Evolutionary conservation across 2,888 invertebrate genomes (phyloP), one percentile per base, ranked within the genome.

Genomic region (Campoplex nolae): DNA sequence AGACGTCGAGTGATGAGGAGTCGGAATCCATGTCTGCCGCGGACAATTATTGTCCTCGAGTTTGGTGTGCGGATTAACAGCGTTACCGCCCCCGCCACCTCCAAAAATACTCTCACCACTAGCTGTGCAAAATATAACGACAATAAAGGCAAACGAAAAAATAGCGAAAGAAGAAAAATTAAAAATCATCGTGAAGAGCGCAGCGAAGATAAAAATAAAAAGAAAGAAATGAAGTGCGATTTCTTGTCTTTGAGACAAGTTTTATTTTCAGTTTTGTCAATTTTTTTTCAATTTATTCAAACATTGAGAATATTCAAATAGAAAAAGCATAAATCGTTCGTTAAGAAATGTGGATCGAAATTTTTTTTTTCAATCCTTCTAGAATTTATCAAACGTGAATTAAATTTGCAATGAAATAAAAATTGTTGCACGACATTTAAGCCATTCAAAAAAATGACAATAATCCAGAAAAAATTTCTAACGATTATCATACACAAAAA

Each of bases 101-200:
- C 92, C 92, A 92, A 93, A 94, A 91, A 94, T 92, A 92, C 92
- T 93, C 92, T 94, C 94, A 91, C 92, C 93, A 92, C 92, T 93
- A 89, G 92, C 94, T 94, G 93, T 91, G 92, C 92, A 90, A 91
- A 92, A 93, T 89, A 92, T 89, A 92, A 92, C 88, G 89, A 89
- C 88, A 91, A 85, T 86, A 89, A 90, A 90, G 89, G 91, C 81
- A 83, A 87, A 83, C 81, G 68, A 88, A 82, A 81, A 86, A 84
- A 23, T 58, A 80, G 56, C 56, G n/a, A 51, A 85, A 76, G 80
- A 56, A 82, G n/a, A 81, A 71, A 75, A 74, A 85, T 3, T 13
- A 76, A 58, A 85, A 88, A 87, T 88, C 56, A 88, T 48, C 16
- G 32, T 62, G 62, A 62, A 45, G 71, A 67, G 51, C 62, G 62